A percentile compares a stretch with the other conserved stretches of the same genome.
Conservation (phyloP, 2,888 invertebrate species). For the Nyleta sp. region DNA sequence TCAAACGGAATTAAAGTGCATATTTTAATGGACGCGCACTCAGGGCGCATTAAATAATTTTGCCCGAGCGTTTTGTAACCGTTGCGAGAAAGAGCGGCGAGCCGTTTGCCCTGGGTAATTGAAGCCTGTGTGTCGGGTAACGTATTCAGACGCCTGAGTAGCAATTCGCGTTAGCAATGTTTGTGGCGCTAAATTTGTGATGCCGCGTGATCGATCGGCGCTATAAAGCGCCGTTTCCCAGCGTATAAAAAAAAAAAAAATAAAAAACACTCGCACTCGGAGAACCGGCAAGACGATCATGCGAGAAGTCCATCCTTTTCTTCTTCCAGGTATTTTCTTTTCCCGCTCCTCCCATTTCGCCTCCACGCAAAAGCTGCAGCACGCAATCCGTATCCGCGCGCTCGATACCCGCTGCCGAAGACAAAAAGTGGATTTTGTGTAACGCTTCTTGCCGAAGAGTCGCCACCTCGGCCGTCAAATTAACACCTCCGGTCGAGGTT, state of each 20-base stretch:
- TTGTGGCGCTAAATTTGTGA: constrained; percentile 51
- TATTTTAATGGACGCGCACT: constrained; percentile 17
- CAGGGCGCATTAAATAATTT: constrained; percentile 44
- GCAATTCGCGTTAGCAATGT: constrained; percentile 49
- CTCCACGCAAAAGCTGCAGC: not conserved
- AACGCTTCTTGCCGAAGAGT: constrained; percentile 25
- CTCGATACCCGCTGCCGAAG: too few species aligned
- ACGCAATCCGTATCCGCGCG: constrained; percentile 11
- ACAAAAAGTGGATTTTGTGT: constrained; percentile 39
- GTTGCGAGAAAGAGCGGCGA: constrained; percentile 18
- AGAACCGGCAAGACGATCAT: too few species aligned
- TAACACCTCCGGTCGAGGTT: constrained; percentile 46
- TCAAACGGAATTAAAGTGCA: constrained; percentile 16
- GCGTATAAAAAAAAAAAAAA: too few species aligned
- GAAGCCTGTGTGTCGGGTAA: constrained; percentile 33
- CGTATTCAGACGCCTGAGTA: constrained; percentile 45
- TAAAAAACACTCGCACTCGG: too few species aligned
- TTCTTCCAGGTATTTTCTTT: constrained; percentile 34
- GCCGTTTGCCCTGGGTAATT: constrained; percentile 38
- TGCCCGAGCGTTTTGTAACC: constrained; percentile 34
- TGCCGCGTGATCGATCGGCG: constrained; percentile 56
- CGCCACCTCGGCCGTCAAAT: constrained; percentile 50
- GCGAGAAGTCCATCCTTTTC: constrained; percentile 51
- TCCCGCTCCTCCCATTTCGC: constrained; percentile 23
- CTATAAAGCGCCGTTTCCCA: constrained; percentile 38